Evolutionary conservation across 2,113 vertebrate genomes (phyloP), one percentile per base, ranked within the genome.

Genomic region (Promerops cafer): DNA sequence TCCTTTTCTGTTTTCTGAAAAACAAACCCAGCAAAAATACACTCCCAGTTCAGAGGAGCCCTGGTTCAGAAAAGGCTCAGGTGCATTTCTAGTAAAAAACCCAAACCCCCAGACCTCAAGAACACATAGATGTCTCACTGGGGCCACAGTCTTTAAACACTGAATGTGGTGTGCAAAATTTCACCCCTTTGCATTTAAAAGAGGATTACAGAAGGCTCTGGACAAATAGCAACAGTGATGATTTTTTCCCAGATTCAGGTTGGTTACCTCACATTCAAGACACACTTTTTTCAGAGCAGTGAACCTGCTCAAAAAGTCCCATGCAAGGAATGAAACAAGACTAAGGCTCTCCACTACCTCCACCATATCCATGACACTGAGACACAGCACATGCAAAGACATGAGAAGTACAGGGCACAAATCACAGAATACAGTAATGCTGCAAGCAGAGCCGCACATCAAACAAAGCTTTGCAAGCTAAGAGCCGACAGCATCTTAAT

Each of bases 381-480:
- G 72, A 91, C 85, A 95, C 74, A 94, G 85, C 86, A 88, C 93
- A 94, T 89, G 94, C 95, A 95, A 57, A 94, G 86, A 89, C 89
- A 66, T 71, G 77, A 91, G 78, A 88, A 94, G 69, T 93, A 94
- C 69, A 96, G 88, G 80, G 86, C 95, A 96, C 92, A 93, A 79
- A 87, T 89, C 96, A 94, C 89, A 95, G 93, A 87, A 70, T 89
- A 90, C 93, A 93, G 93, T 53, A 87, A 89, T 87, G 96, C 86
- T 96, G 93, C 92, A 96, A 97, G 96, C 90, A 91, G 92, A 93
- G 94, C 83, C 83, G 93, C 88, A 93, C 93, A 92, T 75, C 72
- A 94, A 94, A 95, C 74, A 91, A 86, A 96, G 94, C 92, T 96
- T 84, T 0, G 53, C 96, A 89, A 94, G 92, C 92, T 60, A 37